Evolutionary conservation across 2,797 vertebrate genomes (phyloP).

Genomic region (Microchirus variegatus): DNA sequence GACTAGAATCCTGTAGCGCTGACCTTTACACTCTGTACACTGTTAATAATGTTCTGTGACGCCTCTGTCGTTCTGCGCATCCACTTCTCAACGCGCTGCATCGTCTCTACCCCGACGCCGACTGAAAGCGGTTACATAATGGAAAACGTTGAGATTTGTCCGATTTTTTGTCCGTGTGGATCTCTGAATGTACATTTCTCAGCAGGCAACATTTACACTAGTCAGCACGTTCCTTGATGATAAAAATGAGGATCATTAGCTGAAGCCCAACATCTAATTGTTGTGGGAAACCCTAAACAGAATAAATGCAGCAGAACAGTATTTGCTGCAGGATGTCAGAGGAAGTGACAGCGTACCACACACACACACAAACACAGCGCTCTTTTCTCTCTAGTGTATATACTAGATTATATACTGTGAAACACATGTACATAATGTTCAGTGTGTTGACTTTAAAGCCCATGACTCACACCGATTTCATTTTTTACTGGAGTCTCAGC

Average conservation of each 20-base stretch:
- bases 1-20: constrained; percentile 7
- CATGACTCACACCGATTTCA: constrained; percentile 28
- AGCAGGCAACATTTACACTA: not conserved
- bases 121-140: constrained; percentile 51
- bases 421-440: not conserved
- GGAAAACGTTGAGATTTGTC: constrained; percentile 12
- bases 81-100: constrained; percentile 17
- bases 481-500: constrained; percentile 33
- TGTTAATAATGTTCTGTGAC: constrained; percentile 14
- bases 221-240: too few species aligned
- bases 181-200: constrained; percentile 6
- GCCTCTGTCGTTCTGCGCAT: not conserved
- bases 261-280: not conserved
- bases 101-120: constrained; percentile 27
- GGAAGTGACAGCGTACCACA: not conserved
- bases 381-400: too few species aligned
- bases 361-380: not conserved
- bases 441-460: constrained; percentile 11
- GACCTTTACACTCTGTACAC: constrained; percentile 8
- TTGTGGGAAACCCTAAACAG: not conserved
- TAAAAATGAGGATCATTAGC: not conserved
- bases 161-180: not conserved
- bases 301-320: not conserved
- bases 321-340: not conserved
- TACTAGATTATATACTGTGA: not conserved